A percentile compares a stretch with the other conserved stretches of the same genome.
Evolutionary conservation across 2,113 vertebrate species (phyloP).

Genomic region (Onychostruthus taczanowskii): DNA sequence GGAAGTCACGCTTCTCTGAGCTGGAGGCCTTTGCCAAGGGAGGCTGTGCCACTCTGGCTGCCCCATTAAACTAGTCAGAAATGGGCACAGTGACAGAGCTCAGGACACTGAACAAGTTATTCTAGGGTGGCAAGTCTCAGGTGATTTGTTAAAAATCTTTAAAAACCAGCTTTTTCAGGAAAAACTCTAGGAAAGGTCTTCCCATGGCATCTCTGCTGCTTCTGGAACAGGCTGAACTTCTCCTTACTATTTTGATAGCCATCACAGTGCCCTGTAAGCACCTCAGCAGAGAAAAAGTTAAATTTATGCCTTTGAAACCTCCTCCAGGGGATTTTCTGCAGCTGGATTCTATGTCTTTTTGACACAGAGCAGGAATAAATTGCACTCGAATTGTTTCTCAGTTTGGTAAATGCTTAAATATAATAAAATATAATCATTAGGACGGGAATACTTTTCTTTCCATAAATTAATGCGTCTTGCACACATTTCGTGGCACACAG

Average conservation of each 20-base stretch:
- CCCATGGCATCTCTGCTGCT: neutral
- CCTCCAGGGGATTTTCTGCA: constrained; percentile 30
- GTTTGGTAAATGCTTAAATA: constrained; percentile 51
- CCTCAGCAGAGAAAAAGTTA: constrained; percentile 31
- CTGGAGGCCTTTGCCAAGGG: neutral
- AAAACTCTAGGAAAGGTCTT: neutral
- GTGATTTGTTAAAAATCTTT: neutral
- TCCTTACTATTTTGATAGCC: neutral
- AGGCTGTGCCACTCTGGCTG: neutral
- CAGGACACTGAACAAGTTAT: neutral
- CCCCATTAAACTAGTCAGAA: neutral
- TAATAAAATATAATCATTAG: constrained; percentile 49
- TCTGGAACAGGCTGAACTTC: neutral
- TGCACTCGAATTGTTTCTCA: constrained; percentile 11
- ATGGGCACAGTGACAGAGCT: neutral
- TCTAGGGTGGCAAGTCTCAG: neutral
- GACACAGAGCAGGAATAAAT: constrained; percentile 50
- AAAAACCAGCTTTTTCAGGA: neutral
- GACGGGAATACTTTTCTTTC: constrained; percentile 10
- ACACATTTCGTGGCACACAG: constrained; percentile 21
- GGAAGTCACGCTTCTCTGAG: neutral
- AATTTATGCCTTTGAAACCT: constrained; percentile 40
- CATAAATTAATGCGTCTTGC: constrained; percentile 52
- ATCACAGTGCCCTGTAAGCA: neutral
- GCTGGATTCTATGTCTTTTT: constrained; percentile 43